Percentiles rank a stretch among this genome's conserved stretches.
Conservation (phyloP, 2,113 vertebrate genomes). For the Python bivittatus region DNA sequence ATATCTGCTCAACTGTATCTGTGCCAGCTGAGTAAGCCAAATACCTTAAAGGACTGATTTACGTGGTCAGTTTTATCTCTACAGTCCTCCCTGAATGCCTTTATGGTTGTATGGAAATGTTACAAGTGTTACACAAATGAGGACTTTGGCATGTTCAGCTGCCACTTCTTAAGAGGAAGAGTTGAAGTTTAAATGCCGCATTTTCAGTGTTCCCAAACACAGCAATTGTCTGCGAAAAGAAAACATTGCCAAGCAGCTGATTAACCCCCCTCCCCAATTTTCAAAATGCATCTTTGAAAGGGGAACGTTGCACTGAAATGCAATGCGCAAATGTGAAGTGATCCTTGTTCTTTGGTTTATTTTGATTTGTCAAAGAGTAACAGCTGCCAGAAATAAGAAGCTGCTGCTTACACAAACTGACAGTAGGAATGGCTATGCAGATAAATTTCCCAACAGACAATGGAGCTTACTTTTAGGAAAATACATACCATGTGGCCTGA, state of each 20-base stretch:
- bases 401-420: neutral
- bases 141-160: neutral
- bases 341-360: neutral
- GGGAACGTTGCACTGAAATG: neutral
- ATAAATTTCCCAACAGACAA: neutral
- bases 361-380: neutral
- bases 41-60: too few species aligned
- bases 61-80: neutral
- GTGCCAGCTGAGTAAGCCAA: neutral
- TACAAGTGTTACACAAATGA: neutral
- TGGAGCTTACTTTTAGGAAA: neutral
- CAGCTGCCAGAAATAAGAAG: neutral
- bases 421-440: neutral
- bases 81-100: neutral
- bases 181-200: neutral
- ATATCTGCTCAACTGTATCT: neutral
- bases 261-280: neutral
- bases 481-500: neutral
- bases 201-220: neutral
- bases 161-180: neutral
- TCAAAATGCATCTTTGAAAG: neutral
- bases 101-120: neutral
- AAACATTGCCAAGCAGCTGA: neutral
- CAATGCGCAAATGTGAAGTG: neutral
- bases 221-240: neutral